Percentiles rank a stretch among this genome's conserved stretches.
phyloP scores from a whole-genome alignment of 2,888 invertebrate genomes.

The Mongoloraphidia duomilia region DNA sequence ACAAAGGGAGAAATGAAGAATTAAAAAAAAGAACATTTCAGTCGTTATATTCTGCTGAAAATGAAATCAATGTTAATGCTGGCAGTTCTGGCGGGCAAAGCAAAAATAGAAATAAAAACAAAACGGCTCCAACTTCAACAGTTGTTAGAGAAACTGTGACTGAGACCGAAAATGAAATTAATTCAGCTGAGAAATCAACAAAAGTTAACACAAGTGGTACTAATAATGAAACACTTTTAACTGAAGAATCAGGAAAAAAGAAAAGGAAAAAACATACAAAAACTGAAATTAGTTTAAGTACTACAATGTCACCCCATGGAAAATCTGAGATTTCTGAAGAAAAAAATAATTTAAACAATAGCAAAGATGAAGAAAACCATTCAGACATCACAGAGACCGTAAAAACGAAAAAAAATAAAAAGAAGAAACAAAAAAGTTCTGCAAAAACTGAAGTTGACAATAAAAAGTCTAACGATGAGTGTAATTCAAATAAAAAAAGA shows the following conservation, averaged over 20 bases:
- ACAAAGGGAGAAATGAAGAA: slow-evolving; percentile 54
- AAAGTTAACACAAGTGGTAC: too few relatives aligned
- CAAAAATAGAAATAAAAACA: slow-evolving; percentile 2
- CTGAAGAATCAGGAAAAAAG: slow-evolving; percentile 6
- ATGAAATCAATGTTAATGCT: slow-evolving; percentile 4
- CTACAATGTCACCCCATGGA: slow-evolving; percentile 6
- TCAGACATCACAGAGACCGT: slow-evolving; percentile 8
- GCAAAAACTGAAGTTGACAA: slow-evolving; percentile 13
- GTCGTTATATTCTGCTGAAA: slow-evolving; percentile 46
- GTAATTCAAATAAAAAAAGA: too few relatives aligned
- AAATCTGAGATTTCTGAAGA: slow-evolving; percentile 16
- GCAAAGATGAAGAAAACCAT: slow-evolving; percentile 8
- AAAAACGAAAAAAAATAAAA: slow-evolving; percentile 23
- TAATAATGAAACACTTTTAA: neutral
- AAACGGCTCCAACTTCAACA: neutral
- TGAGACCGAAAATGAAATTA: neutral
- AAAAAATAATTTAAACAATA: slow-evolving; percentile 7
- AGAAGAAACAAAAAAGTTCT: slow-evolving; percentile 20
- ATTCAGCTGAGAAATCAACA: too few relatives aligned
- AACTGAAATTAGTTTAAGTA: slow-evolving; percentile 4
- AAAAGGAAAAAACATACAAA: slow-evolving; percentile 6
- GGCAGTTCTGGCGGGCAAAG: neutral
- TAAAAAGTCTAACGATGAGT: too few relatives aligned
- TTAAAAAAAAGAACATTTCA: slow-evolving; percentile 67
- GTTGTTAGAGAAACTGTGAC: slow-evolving; percentile 2